phyloP scores from a whole-genome alignment of 2,113 vertebrate genomes.

The Pogona vitticeps region DNA sequence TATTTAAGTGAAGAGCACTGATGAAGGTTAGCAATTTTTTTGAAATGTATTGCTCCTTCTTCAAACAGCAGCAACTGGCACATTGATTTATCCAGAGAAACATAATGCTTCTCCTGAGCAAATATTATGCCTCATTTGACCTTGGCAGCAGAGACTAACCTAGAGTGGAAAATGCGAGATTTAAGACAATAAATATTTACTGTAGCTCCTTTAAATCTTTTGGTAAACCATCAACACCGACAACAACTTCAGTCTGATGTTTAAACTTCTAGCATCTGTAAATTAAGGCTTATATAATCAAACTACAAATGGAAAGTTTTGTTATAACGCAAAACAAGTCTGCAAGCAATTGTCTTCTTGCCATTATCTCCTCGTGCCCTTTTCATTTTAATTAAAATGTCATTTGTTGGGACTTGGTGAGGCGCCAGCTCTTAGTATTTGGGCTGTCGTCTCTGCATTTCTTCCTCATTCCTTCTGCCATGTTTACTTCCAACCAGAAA shows the following conservation, averaged over 20 bases:
- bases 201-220: constrained; percentile 46
- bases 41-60: constrained; percentile 30
- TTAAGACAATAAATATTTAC: constrained; percentile 59
- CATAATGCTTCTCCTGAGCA: constrained; percentile 42
- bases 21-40: constrained; percentile 46
- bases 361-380: background rate
- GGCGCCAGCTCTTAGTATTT: background rate
- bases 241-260: constrained; percentile 34
- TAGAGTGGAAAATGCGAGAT: constrained; percentile 47
- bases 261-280: constrained; percentile 29
- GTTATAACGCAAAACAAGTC: background rate
- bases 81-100: constrained; percentile 48
- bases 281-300: background rate
- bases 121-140: constrained; percentile 53
- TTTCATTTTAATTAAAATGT: constrained; percentile 20
- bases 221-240: constrained; percentile 46
- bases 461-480: constrained; percentile 1
- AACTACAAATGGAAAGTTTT: background rate
- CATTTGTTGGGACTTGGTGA: constrained; percentile 7
- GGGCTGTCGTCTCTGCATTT: background rate
- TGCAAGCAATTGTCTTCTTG: background rate
- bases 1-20: constrained; percentile 54
- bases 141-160: constrained; percentile 51
- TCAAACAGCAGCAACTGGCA: constrained; percentile 43
- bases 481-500: background rate